Base-by-base conservation (phyloP, 2,113 vertebrate species). In the Prunella fulvescens region DNA sequence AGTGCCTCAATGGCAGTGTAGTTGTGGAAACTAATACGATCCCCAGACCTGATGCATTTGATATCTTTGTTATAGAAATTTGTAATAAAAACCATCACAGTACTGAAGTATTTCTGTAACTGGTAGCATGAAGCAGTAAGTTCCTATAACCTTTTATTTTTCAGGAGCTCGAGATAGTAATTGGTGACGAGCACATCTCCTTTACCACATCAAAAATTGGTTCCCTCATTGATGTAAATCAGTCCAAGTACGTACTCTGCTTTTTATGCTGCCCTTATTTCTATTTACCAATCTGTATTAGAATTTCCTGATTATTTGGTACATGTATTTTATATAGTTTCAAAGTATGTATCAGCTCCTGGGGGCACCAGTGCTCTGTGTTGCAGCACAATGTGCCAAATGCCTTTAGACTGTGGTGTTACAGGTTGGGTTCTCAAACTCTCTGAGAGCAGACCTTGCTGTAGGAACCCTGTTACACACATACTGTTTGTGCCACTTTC, bases 131-230 rank as follows among this genome's bases (percentile, higher is more conserved):
- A 62, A 50, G 19, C 7, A 28, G 7, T n/a, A 11, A 84, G 12
- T 80, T 78, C 12, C 20, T 78, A 0, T 44, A 42, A 39, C 26
- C 7, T 70, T 70, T 81, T 42, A 1, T 51, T 91, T 97, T 97
- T 74, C 81, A 99, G 99, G 99, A 99, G 90, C 98, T 99, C 78
- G 99, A 99, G 97, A 99, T 99, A 18, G 99, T 99, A 83, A 99
- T 99, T 4, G 99, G 99, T n/a, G 99, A 99, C 3, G 99, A 99
- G 86, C 99, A 99, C 94, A 99, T 99, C 97, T 99, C 99, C 88
- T 99, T 99, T 88, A 99, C 99, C 69, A 99, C 99, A 3, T 99
- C 99, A 93, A 99, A 99, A 98, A 99, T 99, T 4, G 99, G 99
- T 91, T 99, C 99, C 19, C 98, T 99, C 96, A 99, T 99, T 81